These are phyloP conservation scores for Apantesis nais DNA, from an alignment of 2,888 invertebrate species.

Conservation along the genomic window DNA sequence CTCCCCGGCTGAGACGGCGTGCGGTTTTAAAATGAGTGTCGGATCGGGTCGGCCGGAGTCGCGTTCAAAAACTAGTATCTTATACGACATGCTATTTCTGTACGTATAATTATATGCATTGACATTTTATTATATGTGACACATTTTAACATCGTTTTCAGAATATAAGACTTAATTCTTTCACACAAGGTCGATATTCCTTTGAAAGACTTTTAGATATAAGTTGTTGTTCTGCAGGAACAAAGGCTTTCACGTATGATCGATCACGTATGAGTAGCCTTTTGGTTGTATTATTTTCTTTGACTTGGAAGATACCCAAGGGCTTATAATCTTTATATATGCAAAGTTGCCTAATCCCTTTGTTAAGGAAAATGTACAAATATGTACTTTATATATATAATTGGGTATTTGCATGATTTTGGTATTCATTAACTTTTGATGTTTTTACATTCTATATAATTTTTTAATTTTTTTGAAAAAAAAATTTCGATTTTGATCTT, in stretches of 20 bases:
- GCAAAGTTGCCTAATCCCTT: slow-evolving; percentile 14
- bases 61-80: no score
- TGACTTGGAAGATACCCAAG: slow-evolving; percentile 21
- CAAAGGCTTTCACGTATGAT: slow-evolving; percentile 59
- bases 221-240: slow-evolving; percentile 39
- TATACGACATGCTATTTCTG: slow-evolving; percentile 20
- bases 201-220: slow-evolving; percentile 31
- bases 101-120: slow-evolving; percentile 26
- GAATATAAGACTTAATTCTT: slow-evolving; percentile 17
- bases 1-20: no score
- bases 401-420: no score
- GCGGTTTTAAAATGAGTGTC: no score
- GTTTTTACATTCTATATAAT: no score
- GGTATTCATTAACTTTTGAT: no score
- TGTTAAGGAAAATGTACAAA: not conserved
- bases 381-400: not conserved
- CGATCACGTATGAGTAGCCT: slow-evolving; percentile 65
- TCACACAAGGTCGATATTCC: slow-evolving; percentile 22
- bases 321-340: slow-evolving; percentile 30
- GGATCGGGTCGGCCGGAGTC: no score
- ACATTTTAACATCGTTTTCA: not conserved
- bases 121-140: slow-evolving; percentile 23
- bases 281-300: slow-evolving; percentile 44
- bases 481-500: no score
- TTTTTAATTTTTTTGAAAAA: no score